phyloP scores from a whole-genome alignment of 2,797 vertebrate genomes.

The Catharus ustulatus region DNA sequence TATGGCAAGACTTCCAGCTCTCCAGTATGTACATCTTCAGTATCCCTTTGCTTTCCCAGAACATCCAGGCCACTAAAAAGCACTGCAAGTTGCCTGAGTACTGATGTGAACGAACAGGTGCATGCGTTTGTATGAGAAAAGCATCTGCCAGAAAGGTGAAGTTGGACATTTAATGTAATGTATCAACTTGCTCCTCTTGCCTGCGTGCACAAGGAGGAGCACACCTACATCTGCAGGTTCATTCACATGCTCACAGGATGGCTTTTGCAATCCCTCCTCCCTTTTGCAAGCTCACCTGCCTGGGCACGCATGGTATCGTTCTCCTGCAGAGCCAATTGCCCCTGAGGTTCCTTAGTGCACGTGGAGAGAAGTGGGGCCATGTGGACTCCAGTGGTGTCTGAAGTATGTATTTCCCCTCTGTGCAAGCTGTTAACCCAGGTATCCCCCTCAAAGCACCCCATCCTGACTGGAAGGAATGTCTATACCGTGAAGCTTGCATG shows the following conservation, averaged over 20 bases:
- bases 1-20: not conserved
- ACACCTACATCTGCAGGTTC: not conserved
- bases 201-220: not conserved
- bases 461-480: not conserved
- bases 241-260: fast-evolving
- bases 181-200: no score
- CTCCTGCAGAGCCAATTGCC: not conserved
- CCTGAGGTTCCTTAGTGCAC: fast-evolving
- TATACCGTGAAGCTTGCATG: fast-evolving
- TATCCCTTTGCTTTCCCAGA: not conserved
- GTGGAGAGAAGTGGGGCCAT: fast-evolving
- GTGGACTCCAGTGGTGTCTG: not conserved
- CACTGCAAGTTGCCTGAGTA: fast-evolving
- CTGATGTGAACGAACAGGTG: not conserved
- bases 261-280: not conserved
- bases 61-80: not conserved
- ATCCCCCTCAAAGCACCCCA: not conserved
- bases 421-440: not conserved
- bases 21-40: no score
- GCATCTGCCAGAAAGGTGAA: not conserved
- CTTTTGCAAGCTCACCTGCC: not conserved
- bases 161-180: not conserved
- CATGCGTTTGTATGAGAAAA: not conserved
- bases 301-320: not conserved
- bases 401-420: not conserved